Conservation (phyloP, 1,140 invertebrate genomes). For the Tribolium madens region DNA sequence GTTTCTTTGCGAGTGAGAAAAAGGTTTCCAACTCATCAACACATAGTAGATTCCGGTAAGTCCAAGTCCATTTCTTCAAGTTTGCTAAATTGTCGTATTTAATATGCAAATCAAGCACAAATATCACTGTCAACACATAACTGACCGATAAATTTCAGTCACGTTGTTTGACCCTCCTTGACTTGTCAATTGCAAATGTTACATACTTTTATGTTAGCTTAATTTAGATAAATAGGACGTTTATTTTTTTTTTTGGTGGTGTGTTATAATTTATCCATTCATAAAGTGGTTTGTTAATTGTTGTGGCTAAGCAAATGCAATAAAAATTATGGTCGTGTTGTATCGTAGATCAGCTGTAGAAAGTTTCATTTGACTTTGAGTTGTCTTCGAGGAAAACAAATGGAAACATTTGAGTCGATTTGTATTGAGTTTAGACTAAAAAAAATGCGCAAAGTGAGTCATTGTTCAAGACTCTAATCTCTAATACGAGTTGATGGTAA, state of each 20-base stretch:
- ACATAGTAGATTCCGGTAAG: conserved; percentile 90
- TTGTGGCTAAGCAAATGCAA: background rate
- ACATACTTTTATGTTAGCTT: background rate
- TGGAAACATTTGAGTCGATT: no score
- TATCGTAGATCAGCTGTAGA: no score
- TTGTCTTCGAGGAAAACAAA: no score
- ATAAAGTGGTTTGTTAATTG: background rate
- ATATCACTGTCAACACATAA: conserved; percentile 16
- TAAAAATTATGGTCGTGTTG: no score
- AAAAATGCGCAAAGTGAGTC: background rate
- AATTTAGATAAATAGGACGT: background rate
- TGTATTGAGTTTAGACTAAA: no score
- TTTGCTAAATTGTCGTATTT: background rate
- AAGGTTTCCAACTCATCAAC: conserved; percentile 90
- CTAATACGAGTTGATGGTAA: background rate
- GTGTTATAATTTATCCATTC: background rate
- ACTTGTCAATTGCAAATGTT: background rate
- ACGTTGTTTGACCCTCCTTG: conserved; percentile 5
- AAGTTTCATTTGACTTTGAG: no score
- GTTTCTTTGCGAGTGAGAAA: conserved; percentile 90
- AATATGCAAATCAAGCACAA: conserved; percentile 1
- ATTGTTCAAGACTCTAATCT: background rate
- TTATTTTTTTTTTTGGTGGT: background rate
- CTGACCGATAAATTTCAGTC: conserved; percentile 4
- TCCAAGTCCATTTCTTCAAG: conserved; percentile 46